phyloP scores from a whole-genome alignment of 2,888 invertebrate genomes.

The Argyresthia albistria region DNA sequence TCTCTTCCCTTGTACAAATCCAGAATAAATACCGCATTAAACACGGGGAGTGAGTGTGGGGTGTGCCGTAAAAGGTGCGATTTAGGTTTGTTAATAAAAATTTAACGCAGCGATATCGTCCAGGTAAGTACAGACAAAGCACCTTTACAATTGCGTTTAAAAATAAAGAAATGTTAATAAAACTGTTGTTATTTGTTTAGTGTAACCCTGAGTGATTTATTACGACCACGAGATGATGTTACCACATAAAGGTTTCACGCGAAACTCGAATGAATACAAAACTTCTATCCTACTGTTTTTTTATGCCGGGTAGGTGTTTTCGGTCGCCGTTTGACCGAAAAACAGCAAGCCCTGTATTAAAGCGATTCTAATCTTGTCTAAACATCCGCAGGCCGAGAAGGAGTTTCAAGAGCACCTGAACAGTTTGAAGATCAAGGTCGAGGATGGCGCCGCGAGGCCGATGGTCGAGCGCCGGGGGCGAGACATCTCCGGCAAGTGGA shows the following conservation, averaged over 20 bases:
- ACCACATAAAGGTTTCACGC: too few relatives aligned
- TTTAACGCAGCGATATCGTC: neutral
- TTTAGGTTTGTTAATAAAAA: too few relatives aligned
- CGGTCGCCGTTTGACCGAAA: neutral
- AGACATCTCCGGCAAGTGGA: conserved; percentile 55
- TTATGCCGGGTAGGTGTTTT: neutral
- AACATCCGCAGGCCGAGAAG: conserved; percentile 40
- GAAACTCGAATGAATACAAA: too few relatives aligned
- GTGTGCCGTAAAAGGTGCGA: too few relatives aligned
- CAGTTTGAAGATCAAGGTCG: conserved; percentile 56
- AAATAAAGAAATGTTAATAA: neutral
- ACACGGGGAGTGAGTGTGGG: too few relatives aligned
- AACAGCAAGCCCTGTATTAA: too few relatives aligned
- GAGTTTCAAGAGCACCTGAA: conserved; percentile 56
- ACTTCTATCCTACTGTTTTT: too few relatives aligned
- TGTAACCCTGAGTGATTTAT: too few relatives aligned
- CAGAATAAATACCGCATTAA: too few relatives aligned
- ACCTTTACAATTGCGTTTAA: neutral
- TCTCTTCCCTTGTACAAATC: too few relatives aligned
- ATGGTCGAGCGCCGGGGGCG: conserved; percentile 62
- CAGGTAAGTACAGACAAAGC: neutral
- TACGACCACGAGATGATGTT: too few relatives aligned
- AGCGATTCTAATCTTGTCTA: neutral
- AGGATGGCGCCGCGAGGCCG: conserved; percentile 48
- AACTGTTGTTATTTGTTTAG: neutral